Evolutionary conservation across 2,113 vertebrate species (phyloP).

Genomic region (Myotis yumanensis): DNA sequence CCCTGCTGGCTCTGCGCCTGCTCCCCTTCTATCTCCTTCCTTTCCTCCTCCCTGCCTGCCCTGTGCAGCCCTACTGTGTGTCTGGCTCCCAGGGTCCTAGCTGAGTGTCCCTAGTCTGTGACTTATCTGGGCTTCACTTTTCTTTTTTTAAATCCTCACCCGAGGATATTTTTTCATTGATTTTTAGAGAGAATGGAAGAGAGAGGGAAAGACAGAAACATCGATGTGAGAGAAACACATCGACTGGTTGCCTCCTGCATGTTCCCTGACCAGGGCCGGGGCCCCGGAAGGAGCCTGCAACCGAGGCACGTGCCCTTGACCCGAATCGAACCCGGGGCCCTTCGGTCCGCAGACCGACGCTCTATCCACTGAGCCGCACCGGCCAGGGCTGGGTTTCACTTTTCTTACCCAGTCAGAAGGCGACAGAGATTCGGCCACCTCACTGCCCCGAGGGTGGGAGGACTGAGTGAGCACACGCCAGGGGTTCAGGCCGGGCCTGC

Average conservation of each 20-base stretch:
- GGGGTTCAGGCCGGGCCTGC: neutral
- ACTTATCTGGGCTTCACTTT: neutral
- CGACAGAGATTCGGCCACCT: neutral
- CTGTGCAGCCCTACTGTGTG: fast-evolving
- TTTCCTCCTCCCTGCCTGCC: neutral
- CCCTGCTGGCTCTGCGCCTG: fast-evolving
- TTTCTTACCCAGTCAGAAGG: neutral
- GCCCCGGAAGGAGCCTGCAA: no score
- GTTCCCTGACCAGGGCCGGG: no score
- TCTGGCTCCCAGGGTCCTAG: neutral
- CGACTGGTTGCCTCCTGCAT: no score
- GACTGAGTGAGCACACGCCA: fast-evolving
- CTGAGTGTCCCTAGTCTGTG: neutral
- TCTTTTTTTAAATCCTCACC: neutral
- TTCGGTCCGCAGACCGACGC: no score
- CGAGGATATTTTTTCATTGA: no score
- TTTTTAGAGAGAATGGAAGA: no score
- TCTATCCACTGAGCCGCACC: no score
- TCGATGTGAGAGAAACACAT: no score
- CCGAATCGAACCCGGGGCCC: no score
- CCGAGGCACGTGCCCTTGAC: no score
- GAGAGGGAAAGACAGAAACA: no score
- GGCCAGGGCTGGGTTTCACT: neutral
- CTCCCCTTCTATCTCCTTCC: neutral
- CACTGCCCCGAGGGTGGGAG: neutral